Percentiles rank a stretch among this genome's conserved stretches.
Evolutionary conservation across 2,113 vertebrate species (phyloP).

Genomic region (Setophaga coronata): DNA sequence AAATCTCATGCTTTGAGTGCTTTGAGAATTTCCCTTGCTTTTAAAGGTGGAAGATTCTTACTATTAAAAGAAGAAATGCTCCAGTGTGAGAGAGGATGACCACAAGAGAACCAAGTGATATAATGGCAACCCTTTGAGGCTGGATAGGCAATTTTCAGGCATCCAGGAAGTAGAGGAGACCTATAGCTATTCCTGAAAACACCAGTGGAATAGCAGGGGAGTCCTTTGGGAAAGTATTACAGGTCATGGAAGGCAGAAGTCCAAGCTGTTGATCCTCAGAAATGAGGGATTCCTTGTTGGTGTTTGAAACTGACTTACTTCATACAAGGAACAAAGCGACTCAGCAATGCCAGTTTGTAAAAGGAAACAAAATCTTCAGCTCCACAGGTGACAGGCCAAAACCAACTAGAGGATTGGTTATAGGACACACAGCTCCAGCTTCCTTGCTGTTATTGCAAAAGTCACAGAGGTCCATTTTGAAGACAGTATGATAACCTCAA

Average conservation of each 20-base stretch:
- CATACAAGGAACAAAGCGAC: neutral
- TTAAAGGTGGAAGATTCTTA: neutral
- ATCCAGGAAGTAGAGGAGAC: neutral
- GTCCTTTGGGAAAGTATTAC: neutral
- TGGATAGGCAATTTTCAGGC: neutral
- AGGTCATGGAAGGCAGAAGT: neutral
- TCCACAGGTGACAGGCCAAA: neutral
- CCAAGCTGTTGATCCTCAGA: neutral
- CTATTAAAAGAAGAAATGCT: neutral
- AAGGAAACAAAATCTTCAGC: neutral
- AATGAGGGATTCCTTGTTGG: neutral
- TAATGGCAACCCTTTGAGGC: neutral
- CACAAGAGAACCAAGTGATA: neutral
- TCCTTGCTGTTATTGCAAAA: neutral
- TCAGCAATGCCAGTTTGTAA: neutral
- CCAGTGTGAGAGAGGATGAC: neutral
- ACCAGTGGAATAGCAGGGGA: neutral
- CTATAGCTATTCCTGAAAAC: neutral
- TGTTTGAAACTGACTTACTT: neutral
- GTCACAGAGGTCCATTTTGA: neutral
- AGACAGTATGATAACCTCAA: neutral
- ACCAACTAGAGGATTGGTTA: neutral
- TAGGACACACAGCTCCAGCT: neutral
- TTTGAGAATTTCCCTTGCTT: neutral
- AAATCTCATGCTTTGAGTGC: neutral